Percentiles rank a stretch among this genome's conserved stretches.
Evolutionary conservation across 1,140 invertebrate species (phyloP).

Genomic region (Ridgeia piscesae): DNA sequence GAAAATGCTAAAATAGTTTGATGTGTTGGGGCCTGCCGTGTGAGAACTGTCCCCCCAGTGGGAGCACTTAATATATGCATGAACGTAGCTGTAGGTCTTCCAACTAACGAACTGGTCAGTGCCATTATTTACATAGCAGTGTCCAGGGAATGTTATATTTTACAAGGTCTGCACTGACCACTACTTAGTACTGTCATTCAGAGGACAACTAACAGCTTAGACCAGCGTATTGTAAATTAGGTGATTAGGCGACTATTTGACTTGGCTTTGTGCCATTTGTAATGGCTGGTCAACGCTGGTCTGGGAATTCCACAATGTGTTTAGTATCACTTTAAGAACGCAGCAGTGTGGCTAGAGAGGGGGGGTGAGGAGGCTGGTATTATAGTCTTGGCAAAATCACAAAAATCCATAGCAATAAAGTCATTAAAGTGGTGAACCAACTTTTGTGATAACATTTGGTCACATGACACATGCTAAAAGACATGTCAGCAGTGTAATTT

Average conservation of each 20-base stretch:
- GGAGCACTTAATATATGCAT: not conserved
- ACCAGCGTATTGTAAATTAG: not conserved
- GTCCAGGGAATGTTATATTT: not conserved
- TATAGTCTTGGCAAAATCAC: no score
- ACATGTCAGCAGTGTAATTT: no score
- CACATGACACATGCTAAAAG: no score
- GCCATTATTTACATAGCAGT: not conserved
- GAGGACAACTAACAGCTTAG: not conserved
- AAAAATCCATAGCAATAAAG: no score
- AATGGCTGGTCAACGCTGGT: not conserved
- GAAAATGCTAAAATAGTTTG: not conserved
- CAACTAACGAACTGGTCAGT: not conserved
- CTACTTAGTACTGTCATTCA: not conserved
- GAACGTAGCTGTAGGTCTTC: not conserved
- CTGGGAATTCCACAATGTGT: not conserved
- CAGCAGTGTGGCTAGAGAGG: not conserved
- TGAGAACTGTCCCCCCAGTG: not conserved
- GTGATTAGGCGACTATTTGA: not conserved
- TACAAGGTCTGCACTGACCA: not conserved
- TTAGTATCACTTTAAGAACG: not conserved
- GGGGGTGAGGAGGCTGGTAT: no score
- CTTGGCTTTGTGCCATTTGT: not conserved
- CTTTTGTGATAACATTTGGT: no score
- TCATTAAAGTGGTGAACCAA: no score
- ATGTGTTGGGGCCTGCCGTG: not conserved